Conservation (phyloP, 2,888 invertebrate species). For the Pollenia angustigena region DNA sequence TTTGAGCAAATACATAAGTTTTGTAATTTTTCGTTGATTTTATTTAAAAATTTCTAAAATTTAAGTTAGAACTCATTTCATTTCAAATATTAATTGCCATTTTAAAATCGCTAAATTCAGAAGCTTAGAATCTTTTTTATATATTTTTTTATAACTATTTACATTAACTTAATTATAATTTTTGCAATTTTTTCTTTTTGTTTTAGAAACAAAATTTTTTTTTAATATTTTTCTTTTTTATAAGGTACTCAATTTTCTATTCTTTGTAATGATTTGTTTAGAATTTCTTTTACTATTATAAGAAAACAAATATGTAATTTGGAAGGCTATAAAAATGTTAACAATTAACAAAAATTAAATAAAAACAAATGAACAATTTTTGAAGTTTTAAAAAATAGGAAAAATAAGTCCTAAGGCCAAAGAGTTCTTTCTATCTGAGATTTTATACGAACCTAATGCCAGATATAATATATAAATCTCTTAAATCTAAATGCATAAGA, state of each 20-base stretch:
- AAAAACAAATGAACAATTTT: not conserved
- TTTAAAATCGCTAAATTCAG: conserved; percentile 18
- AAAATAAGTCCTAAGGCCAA: too few relatives aligned
- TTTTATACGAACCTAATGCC: too few relatives aligned
- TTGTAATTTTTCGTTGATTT: too few relatives aligned
- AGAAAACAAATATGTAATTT: not conserved
- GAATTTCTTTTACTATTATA: not conserved
- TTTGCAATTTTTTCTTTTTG: conserved; percentile 28
- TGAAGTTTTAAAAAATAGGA: too few relatives aligned
- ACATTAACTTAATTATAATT: conserved; percentile 7
- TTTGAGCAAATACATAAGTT: too few relatives aligned
- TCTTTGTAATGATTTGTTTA: conserved; percentile 56
- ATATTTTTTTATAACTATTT: conserved; percentile 21
- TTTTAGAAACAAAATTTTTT: conserved; percentile 44
- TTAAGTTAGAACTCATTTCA: too few relatives aligned
- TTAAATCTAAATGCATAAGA: too few relatives aligned
- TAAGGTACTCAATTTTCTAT: conserved; percentile 68
- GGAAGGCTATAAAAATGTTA: not conserved
- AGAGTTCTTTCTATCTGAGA: too few relatives aligned
- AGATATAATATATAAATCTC: too few relatives aligned
- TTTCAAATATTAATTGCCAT: too few relatives aligned
- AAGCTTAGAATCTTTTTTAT: not conserved
- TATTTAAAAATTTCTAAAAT: too few relatives aligned
- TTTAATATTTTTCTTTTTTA: conserved; percentile 23
- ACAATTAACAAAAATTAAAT: not conserved